Evolutionary conservation across 1,140 invertebrate genomes (phyloP), one percentile per base, ranked within the genome.

Genomic region (Megathymus violae): DNA sequence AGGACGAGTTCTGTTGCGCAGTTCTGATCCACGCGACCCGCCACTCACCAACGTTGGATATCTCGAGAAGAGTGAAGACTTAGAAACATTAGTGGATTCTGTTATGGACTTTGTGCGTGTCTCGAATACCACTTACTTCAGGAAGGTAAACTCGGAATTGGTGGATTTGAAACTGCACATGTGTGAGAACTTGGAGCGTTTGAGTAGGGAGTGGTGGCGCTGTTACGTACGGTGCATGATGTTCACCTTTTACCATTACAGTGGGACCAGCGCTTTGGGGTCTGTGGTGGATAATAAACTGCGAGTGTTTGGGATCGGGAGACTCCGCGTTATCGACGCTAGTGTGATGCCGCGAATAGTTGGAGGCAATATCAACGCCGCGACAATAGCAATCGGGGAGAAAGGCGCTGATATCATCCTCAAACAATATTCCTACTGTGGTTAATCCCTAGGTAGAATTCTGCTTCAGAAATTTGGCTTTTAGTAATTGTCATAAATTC

Each of bases 51-150:
- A 69, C 13, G 46, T 62, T 5, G 62, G 62, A 9, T 65, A 36
- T 4, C 65, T 73, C 9, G 25, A 40, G 5, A 13, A 76, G 9
- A 38, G 46, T 1, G 15, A 25, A 25, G 73, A 78, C 47, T 40
- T 74, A 14, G 62, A 68, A 44, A 43, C 7, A 13, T 52, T 64
- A 13, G 19, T 64, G 46, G 38, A 64, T 10, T 51, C 38, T 6
- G 10, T 40, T 41, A 69, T 89, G 0, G 62, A 78, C 46, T 71
- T 62, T 16, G 13, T 58, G 14, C 22, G 44, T 9, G 27, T 78
- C 2, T 7, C 64, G 3, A 64, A 76, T 9, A 95, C 96, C 93
- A 93, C 95, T 11, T 96, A 96, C 38, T 77, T 75, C 16, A 64
- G 47, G 40, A 71, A 41, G 7, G 62, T 71, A 1, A 56, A 64